These are phyloP conservation scores for Pissodes strobi DNA, from an alignment of 1,140 invertebrate species.

Conservation along the genomic window DNA sequence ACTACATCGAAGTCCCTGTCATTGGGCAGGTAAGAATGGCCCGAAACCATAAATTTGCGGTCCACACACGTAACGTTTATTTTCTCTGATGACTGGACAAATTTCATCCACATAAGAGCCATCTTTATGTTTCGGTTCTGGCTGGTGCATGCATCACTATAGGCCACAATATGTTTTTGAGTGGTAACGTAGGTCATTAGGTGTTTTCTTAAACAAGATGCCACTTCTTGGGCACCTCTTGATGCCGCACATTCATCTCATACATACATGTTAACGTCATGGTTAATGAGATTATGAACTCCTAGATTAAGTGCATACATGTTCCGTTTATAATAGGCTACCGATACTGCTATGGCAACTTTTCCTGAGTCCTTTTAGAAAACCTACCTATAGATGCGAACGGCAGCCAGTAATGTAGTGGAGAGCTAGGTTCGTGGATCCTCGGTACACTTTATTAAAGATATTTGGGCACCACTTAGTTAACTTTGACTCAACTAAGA, in stretches of 20 bases:
- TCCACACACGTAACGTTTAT: neutral
- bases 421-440: no score
- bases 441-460: no score
- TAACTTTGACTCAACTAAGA: no score
- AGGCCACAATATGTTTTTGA: conserved; percentile 7
- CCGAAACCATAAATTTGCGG: conserved; percentile 21
- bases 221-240: conserved; percentile 27
- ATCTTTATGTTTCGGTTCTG: conserved; percentile 27
- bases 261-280: conserved; percentile 11
- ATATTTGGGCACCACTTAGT: no score
- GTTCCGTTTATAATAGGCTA: no score
- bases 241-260: conserved; percentile 16
- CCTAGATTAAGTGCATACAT: conserved; percentile 28
- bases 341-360: no score
- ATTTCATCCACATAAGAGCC: neutral
- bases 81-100: no score
- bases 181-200: neutral
- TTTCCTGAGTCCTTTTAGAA: no score
- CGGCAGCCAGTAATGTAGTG: no score
- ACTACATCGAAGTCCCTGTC: no score
- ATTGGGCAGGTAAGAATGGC: no score
- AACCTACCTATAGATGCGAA: no score
- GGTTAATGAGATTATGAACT: conserved; percentile 6
- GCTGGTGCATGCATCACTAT: conserved; percentile 17
- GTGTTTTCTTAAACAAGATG: conserved; percentile 18